A percentile compares a stretch with the other conserved stretches of the same genome.
Conservation (phyloP, 2,888 invertebrate species). For the Acleris cristana region DNA sequence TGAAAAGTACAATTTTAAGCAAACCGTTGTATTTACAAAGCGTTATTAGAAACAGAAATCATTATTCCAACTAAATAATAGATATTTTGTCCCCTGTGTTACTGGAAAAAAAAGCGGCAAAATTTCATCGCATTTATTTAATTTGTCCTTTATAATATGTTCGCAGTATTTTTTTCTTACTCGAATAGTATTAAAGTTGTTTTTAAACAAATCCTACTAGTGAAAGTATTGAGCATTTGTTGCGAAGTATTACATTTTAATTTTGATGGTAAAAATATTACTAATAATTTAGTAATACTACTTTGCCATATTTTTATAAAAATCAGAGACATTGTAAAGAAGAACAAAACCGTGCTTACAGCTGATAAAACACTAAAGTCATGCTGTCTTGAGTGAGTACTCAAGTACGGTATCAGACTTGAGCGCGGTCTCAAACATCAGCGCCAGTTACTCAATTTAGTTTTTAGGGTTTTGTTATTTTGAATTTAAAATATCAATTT, state of each 20-base stretch:
- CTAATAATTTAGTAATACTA: slow-evolving; percentile 14
- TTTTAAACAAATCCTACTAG: neutral
- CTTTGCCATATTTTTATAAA: slow-evolving; percentile 10
- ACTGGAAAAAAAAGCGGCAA: no score
- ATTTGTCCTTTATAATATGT: no score
- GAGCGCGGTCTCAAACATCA: neutral
- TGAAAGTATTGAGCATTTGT: neutral
- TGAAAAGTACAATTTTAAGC: no score
- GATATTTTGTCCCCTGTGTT: neutral
- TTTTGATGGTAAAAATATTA: slow-evolving; percentile 23
- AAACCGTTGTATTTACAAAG: no score
- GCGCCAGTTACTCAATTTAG: no score
- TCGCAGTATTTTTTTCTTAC: neutral
- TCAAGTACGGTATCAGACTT: neutral
- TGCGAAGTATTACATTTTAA: slow-evolving; percentile 8
- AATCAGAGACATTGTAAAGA: neutral
- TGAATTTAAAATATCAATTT: neutral
- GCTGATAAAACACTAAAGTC: neutral
- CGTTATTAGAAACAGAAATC: no score
- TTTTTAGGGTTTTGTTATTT: no score
- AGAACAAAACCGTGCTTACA: neutral
- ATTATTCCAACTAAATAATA: no score
- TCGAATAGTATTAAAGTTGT: slow-evolving; percentile 8
- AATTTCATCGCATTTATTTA: neutral
- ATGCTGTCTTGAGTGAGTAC: neutral